phyloP scores from a whole-genome alignment of 2,888 invertebrate genomes.

The Ochropleura leucogaster region DNA sequence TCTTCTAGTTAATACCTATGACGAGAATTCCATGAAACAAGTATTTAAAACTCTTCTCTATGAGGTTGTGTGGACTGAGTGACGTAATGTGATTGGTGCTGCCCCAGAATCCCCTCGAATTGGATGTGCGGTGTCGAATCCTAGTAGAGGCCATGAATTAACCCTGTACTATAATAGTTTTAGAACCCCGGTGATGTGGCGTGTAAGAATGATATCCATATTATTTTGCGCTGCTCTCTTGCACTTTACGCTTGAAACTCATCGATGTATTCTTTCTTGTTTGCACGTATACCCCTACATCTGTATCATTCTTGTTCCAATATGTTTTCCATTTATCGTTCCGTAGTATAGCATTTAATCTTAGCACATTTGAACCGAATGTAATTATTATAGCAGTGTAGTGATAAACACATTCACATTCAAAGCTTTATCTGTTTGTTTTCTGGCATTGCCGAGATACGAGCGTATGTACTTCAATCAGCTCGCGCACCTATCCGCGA shows the following conservation, averaged over 20 bases:
- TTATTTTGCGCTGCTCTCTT: conserved; percentile 79
- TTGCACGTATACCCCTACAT: conserved; percentile 75
- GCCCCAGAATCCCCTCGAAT: conserved; percentile 85
- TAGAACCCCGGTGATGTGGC: conserved; percentile 81
- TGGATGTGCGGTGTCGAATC: conserved; percentile 84
- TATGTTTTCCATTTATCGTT: conserved; percentile 69
- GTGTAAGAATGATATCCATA: conserved; percentile 76
- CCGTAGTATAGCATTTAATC: conserved; percentile 75
- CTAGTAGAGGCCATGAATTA: conserved; percentile 82
- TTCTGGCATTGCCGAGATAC: conserved; percentile 89
- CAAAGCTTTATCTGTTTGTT: conserved; percentile 90
- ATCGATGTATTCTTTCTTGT: conserved; percentile 68
- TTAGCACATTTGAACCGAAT: conserved; percentile 74
- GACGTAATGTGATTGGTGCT: conserved; percentile 89
- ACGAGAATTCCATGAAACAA: conserved; percentile 36
- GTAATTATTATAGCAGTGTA: conserved; percentile 72
- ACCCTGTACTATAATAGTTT: conserved; percentile 76
- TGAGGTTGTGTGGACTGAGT: conserved; percentile 86
- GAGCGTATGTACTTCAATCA: conserved; percentile 77
- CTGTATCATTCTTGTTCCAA: conserved; percentile 67
- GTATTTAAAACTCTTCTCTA: conserved; percentile 72
- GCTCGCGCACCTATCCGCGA: conserved; percentile 76
- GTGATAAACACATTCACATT: conserved; percentile 76
- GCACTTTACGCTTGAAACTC: conserved; percentile 77
- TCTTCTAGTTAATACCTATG: conserved; percentile 45